These are phyloP conservation scores for Drosophila fuyamai DNA, from an alignment of 1,140 invertebrate species.

Conservation along the genomic window DNA sequence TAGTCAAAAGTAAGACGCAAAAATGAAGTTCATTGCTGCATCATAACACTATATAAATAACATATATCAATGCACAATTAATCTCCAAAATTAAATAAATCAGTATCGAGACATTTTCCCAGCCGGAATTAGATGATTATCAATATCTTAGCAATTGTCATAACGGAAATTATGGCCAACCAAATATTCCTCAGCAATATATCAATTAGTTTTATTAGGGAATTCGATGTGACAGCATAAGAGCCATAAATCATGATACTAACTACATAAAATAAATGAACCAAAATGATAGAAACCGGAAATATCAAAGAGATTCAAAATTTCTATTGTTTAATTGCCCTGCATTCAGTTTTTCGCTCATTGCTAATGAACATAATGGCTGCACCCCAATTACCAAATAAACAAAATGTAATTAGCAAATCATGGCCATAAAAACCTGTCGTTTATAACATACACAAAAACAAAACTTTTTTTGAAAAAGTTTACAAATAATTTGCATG, in stretches of 20 bases:
- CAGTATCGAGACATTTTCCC: not conserved
- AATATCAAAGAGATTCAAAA: conserved; percentile 8
- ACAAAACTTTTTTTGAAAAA: conserved; percentile 16
- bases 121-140: not conserved
- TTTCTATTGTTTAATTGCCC: conserved; percentile 22
- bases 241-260: conserved; percentile 23
- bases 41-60: conserved; percentile 7
- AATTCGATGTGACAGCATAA: conserved; percentile 14
- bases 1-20: too few species aligned
- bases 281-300: conserved; percentile 4
- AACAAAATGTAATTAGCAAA: conserved; percentile 32
- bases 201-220: conserved; percentile 38
- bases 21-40: too few species aligned
- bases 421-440: conserved; percentile 32
- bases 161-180: conserved; percentile 17
- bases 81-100: too few species aligned
- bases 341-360: conserved; percentile 15
- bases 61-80: conserved; percentile 8
- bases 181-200: conserved; percentile 21
- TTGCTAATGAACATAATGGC: conserved; percentile 36
- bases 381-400: conserved; percentile 33
- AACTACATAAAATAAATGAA: conserved; percentile 24
- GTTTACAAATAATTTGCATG: conserved; percentile 18
- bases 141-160: conserved; percentile 6
- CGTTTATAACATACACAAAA: conserved; percentile 12